A percentile compares a stretch with the other conserved stretches of the same genome.
Conservation (phyloP, 2,888 invertebrate genomes). For the Itoplectis maculator region DNA sequence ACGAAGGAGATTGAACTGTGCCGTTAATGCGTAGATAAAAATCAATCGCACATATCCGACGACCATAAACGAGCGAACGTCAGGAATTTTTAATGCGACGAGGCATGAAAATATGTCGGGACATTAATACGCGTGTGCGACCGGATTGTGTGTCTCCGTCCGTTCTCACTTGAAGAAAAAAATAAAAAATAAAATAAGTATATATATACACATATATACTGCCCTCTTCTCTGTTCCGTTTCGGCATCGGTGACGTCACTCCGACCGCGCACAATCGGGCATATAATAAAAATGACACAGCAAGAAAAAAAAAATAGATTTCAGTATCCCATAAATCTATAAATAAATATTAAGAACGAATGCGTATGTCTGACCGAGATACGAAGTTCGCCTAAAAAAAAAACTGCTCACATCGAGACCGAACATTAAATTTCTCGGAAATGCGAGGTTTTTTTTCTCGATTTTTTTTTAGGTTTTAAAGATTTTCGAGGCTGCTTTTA, state of each 20-base stretch:
- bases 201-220: slow-evolving; percentile 23
- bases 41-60: slow-evolving; percentile 76
- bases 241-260: slow-evolving; percentile 44
- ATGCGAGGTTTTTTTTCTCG: slow-evolving; percentile 2
- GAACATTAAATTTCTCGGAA: slow-evolving; percentile 9
- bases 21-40: slow-evolving; percentile 72
- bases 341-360: slow-evolving; percentile 34
- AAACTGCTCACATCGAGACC: background rate
- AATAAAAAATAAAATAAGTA: slow-evolving; percentile 3
- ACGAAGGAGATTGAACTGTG: slow-evolving; percentile 57
- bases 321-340: slow-evolving; percentile 37
- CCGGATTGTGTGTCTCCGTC: slow-evolving; percentile 25
- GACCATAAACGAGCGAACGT: slow-evolving; percentile 77
- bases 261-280: slow-evolving; percentile 21
- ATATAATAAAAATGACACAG: slow-evolving; percentile 35
- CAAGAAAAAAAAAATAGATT: slow-evolving; percentile 16
- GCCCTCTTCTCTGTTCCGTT: slow-evolving; percentile 8
- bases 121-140: slow-evolving; percentile 70
- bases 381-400: slow-evolving; percentile 2
- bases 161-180: slow-evolving; percentile 45
- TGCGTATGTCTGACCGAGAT: slow-evolving; percentile 16
- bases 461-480: background rate
- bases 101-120: slow-evolving; percentile 71
- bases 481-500: background rate
- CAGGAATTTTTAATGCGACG: slow-evolving; percentile 76